These are phyloP conservation scores for Aldrovandia affinis DNA, from an alignment of 2,797 vertebrate species.

Conservation along the genomic window DNA sequence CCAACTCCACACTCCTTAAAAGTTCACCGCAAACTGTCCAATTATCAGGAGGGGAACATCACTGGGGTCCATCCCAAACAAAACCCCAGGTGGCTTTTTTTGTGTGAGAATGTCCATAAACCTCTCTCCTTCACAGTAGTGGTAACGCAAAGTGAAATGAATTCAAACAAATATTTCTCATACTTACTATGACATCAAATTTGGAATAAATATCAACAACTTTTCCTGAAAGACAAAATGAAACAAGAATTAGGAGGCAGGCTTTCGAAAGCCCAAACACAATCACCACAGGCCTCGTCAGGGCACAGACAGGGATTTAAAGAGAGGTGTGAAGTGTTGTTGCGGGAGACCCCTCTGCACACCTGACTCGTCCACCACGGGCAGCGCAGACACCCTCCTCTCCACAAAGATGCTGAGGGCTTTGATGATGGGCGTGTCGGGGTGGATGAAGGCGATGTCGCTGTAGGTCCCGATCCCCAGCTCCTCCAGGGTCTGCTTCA, in stretches of 20 bases:
- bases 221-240: conserved; percentile 78
- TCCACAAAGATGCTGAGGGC: conserved; percentile 97
- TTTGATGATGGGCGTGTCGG: conserved; percentile 97
- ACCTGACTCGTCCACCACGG: conserved; percentile 94
- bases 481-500: conserved; percentile 93
- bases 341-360: background rate
- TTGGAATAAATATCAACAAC: conserved; percentile 99
- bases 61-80: background rate
- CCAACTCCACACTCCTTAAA: background rate
- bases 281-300: background rate
- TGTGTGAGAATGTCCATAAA: no score
- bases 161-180: background rate
- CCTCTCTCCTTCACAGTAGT: no score
- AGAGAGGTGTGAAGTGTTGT: background rate
- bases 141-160: background rate
- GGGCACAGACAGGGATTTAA: background rate
- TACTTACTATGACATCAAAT: conserved; percentile 99
- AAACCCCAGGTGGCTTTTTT: background rate
- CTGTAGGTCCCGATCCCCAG: conserved; percentile 91
- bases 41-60: background rate
- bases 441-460: conserved; percentile 95
- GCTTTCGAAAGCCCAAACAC: background rate
- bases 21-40: background rate
- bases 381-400: conserved; percentile 91
- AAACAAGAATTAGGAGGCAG: background rate